Evolutionary conservation across 2,113 vertebrate genomes (phyloP).

Genomic region (Helogale parvula): DNA sequence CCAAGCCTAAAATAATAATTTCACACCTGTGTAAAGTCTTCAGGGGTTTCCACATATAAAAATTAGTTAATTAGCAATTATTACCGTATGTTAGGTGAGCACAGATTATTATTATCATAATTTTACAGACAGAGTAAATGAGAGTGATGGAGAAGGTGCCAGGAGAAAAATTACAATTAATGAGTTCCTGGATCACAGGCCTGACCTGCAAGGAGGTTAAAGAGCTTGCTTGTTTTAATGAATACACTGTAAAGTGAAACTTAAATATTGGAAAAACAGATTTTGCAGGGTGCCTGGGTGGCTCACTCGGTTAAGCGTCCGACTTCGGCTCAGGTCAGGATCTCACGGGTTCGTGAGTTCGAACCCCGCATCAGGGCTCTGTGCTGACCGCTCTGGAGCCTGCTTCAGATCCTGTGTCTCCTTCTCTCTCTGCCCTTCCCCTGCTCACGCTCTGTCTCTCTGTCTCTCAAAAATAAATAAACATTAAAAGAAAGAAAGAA

Average conservation of each 20-base stretch:
- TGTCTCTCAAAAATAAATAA: too few species aligned
- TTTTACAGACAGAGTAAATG: conserved; percentile 65
- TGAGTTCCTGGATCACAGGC: conserved; percentile 65
- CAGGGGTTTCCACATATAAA: conserved; percentile 67
- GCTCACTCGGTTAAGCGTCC: too few species aligned
- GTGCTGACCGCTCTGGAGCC: too few species aligned
- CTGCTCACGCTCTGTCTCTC: too few species aligned
- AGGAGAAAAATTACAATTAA: conserved; percentile 73
- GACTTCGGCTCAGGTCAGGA: too few species aligned
- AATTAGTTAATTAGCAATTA: conserved; percentile 72
- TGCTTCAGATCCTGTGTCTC: too few species aligned
- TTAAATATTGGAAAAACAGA: not conserved
- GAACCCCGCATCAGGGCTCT: too few species aligned
- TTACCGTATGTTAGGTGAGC: conserved; percentile 14
- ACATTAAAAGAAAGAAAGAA: too few species aligned
- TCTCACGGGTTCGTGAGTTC: too few species aligned
- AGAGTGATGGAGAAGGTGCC: conserved; percentile 41
- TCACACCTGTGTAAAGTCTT: conserved; percentile 28
- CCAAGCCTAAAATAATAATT: not conserved
- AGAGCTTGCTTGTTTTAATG: conserved; percentile 21
- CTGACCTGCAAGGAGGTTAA: not conserved
- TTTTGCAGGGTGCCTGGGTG: not conserved
- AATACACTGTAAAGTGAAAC: not conserved
- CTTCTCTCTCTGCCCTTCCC: too few species aligned
- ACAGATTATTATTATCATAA: conserved; percentile 66